Percentiles rank a stretch among this genome's conserved stretches.
Evolutionary conservation across 2,888 invertebrate genomes (phyloP).

Genomic region (Napeogenes inachia): DNA sequence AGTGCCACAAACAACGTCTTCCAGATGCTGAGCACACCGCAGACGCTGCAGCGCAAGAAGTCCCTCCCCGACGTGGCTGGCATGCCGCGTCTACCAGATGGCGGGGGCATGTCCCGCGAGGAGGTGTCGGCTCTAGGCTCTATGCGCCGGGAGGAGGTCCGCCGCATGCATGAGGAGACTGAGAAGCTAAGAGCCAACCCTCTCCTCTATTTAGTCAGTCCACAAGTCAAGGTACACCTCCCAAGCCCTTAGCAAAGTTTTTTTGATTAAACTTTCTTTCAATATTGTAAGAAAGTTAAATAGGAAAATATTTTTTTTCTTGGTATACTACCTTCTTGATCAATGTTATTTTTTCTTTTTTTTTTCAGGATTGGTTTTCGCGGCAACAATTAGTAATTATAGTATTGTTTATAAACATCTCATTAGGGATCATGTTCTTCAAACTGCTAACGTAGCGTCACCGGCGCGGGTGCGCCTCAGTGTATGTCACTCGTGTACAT

Average conservation of each 20-base stretch:
- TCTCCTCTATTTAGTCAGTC: constrained; percentile 96
- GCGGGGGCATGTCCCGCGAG: constrained; percentile 92
- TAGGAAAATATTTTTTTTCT: too few relatives aligned
- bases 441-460: constrained; percentile 95
- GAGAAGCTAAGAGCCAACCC: constrained; percentile 96
- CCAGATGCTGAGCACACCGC: constrained; percentile 87
- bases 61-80: constrained; percentile 97
- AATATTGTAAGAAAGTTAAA: too few relatives aligned
- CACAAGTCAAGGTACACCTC: constrained; percentile 91
- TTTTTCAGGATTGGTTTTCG: constrained; percentile 95
- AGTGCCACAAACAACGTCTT: constrained; percentile 8
- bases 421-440: constrained; percentile 96
- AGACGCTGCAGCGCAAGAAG: constrained; percentile 93
- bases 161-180: constrained; percentile 92
- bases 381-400: constrained; percentile 96
- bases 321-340: too few relatives aligned
- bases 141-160: constrained; percentile 94
- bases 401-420: constrained; percentile 95
- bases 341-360: constrained; percentile 20
- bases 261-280: background rate
- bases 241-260: too few relatives aligned
- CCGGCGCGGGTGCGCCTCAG: constrained; percentile 69
- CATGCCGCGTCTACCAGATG: constrained; percentile 86
- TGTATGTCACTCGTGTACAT: constrained; percentile 55
- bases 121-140: constrained; percentile 96